Evolutionary conservation across 2,113 vertebrate species (phyloP), one percentile per base, ranked within the genome.

Genomic region (Triplophysa tibetana): DNA sequence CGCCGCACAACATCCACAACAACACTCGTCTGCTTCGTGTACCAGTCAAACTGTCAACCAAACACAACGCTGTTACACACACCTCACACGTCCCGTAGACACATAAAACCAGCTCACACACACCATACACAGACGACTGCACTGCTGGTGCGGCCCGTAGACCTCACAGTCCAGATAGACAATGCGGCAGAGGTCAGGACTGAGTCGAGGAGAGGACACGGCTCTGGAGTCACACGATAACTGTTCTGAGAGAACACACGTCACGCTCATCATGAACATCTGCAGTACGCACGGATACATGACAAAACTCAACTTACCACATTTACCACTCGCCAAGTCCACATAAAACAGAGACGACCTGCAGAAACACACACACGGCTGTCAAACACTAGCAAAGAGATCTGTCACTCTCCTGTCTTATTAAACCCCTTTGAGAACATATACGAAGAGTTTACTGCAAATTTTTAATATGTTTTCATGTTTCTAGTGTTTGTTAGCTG

Each of bases 331-430:
- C 0, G 85, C 93, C 79, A 98, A 91, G 88, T 99, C 95, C 89
- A 97, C 93, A 19, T 96, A 92, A 88, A 95, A 99, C 77, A 99
- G 89, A 17, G 93, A 94, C 0, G 96, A 97, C 87, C 98, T 98
- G 85, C 75, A 86, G 24, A 81, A 9, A 81, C 78, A 52, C 43
- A 67, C 77, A 52, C 43, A 67, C 77, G 2, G 41, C 66, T 70
- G 74, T 54, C 17, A 60, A 38, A 43, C 26, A 23, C 17, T 33
- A 3, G 6, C 33, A 38, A 38, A 38, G 33, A 3, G 33, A 38
- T 8, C 14, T 16, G 50, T 16, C 14, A 4, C 24, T 24, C 24
- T 54, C 50, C 17, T 17, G 50, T 17, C 50, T 3, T 17, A 52
- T 19, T 5, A 6, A 14, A 17, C 1, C 50, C 4, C 13, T 16